phyloP scores from a whole-genome alignment of 2,113 vertebrate genomes.

The Solea senegalensis region DNA sequence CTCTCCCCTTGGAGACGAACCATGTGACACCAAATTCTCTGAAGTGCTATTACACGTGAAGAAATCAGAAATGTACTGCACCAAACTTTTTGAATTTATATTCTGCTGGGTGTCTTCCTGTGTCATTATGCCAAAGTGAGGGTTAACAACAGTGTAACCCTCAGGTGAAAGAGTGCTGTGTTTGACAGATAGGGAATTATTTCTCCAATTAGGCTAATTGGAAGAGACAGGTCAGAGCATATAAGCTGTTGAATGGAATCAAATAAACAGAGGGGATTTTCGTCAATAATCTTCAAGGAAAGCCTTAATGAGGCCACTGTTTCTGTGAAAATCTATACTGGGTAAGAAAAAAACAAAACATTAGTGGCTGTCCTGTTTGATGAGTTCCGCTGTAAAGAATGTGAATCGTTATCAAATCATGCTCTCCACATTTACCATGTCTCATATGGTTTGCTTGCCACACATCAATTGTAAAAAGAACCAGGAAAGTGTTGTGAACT shows the following conservation, averaged over 20 bases:
- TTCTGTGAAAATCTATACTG: conserved; percentile 40
- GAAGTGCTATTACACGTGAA: conserved; percentile 50
- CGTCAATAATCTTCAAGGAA: conserved; percentile 46
- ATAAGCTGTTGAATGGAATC: conserved; percentile 51
- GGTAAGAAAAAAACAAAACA: conserved; percentile 3
- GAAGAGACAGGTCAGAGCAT: conserved; percentile 65
- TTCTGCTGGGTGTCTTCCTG: conserved; percentile 49
- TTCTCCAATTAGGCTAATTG: conserved; percentile 79
- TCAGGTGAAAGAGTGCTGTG: conserved; percentile 65
- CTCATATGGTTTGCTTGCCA: conserved; percentile 17
- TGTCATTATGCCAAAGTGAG: conserved; percentile 50
- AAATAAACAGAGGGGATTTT: conserved; percentile 48
- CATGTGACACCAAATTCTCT: conserved; percentile 63
- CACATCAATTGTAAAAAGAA: conserved; percentile 40
- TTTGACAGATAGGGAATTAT: conserved; percentile 71
- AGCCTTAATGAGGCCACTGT: conserved; percentile 34
- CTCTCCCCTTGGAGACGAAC: conserved; percentile 44
- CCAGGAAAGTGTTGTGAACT: conserved; percentile 28
- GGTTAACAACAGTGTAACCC: conserved; percentile 68
- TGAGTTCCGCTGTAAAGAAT: conserved; percentile 42
- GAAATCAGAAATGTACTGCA: conserved; percentile 15
- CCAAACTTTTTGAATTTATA: conserved; percentile 68
- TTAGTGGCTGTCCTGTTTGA: conserved; percentile 44
- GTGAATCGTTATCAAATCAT: conserved; percentile 65
- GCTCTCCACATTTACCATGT: conserved; percentile 35